Evolutionary conservation across 2,113 vertebrate genomes (phyloP), one percentile per base, ranked within the genome.

Genomic region (Mesitornis unicolor): DNA sequence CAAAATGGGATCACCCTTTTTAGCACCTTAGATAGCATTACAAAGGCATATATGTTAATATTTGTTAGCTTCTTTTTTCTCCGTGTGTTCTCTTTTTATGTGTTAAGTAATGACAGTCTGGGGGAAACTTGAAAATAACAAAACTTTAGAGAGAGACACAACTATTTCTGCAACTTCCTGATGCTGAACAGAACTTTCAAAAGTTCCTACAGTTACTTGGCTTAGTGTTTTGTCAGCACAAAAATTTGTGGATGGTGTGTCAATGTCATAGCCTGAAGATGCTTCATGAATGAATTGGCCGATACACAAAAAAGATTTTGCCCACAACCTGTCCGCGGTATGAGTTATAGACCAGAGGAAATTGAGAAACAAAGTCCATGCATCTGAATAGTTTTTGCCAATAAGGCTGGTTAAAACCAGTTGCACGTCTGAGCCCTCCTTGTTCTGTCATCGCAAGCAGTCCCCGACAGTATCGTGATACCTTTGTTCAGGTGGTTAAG

Each of bases 41-140:
- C 18, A 47, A 47, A 82, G 48, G 2, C 31, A 33, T 8, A 29
- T 38, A 24, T 81, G 19, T 68, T n/a, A 84, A 26, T 57, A 17
- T 36, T 56, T 69, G 10, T 43, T 53, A 56, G 13, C 13, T 56
- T 33, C 36, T 43, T 42, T 51, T 64, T 59, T 7, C 22, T 43
- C 31, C 0, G 0, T 38, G 18, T 80, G 13, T 13, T 61, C 77
- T 88, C 20, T 68, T 8, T 38, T 83, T 53, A 9, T 1, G 0
- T 53, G 9, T 2, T 45, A 50, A 82, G 17, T 60, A 63, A 70
- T 57, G 35, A 50, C 4, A 82, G 0, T 45, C 75, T 50, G 29
- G 33, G 53, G 17, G 71, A 68, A 68, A 71, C 3, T 38, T 71
- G 5, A 70, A 87, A 69, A 18, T n/a, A 61, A n/a, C 4, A 38